Conservation (phyloP, 2,888 invertebrate genomes). For the Rhingia campestris region DNA sequence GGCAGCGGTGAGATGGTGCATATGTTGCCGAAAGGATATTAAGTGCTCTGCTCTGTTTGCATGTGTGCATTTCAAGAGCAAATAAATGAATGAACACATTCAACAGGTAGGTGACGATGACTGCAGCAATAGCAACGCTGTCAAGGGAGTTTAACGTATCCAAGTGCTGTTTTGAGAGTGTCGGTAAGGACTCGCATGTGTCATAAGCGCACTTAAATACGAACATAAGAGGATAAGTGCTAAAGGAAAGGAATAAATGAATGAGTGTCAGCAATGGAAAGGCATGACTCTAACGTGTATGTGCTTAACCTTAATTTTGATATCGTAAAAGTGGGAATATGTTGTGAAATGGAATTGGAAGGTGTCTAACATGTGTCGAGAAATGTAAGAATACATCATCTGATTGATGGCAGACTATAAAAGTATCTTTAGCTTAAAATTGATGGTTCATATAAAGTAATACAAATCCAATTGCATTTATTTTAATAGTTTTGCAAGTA, state of each 20-base stretch:
- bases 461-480: too few species aligned
- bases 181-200: conserved; percentile 36
- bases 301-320: too few species aligned
- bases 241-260: conserved; percentile 16
- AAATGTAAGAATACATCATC: too few species aligned
- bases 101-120: conserved; percentile 59
- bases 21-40: conserved; percentile 65
- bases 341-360: too few species aligned
- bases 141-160: conserved; percentile 62
- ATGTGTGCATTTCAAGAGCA: conserved; percentile 66
- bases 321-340: too few species aligned
- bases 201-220: conserved; percentile 60
- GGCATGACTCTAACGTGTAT: too few species aligned
- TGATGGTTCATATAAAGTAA: too few species aligned
- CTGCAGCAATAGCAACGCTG: conserved; percentile 22
- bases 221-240: conserved; percentile 1
- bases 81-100: conserved; percentile 67
- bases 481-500: too few species aligned
- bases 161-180: conserved; percentile 48
- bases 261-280: conserved; percentile 7
- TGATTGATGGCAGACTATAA: too few species aligned
- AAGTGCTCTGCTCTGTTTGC: conserved; percentile 57
- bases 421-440: too few species aligned
- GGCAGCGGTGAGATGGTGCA: conserved; percentile 12
- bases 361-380: too few species aligned